These are phyloP conservation scores for Luidia sarsii DNA, from an alignment of 53 echinoderm and acorn worm species.

Conservation along the genomic window DNA sequence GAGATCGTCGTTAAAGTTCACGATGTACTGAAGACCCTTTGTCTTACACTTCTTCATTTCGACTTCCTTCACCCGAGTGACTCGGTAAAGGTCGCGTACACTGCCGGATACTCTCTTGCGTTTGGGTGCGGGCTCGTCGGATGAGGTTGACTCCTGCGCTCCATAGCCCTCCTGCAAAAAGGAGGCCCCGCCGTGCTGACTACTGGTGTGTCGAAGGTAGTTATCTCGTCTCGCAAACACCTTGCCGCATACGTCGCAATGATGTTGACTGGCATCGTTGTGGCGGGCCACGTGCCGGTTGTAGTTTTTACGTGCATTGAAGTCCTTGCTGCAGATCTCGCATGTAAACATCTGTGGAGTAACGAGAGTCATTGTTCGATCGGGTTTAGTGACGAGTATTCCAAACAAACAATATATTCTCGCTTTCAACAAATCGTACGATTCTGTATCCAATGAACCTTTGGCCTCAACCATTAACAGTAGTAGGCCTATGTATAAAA, in stretches of 20 bases:
- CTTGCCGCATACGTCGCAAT: conserved; percentile 32
- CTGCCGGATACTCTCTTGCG: background rate
- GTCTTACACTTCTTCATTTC: conserved; percentile 16
- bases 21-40: background rate
- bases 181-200: background rate
- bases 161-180: conserved; percentile 6
- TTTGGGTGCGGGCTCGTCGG: background rate
- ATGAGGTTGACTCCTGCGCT: background rate
- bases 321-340: conserved; percentile 20
- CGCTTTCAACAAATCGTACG: no score
- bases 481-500: no score
- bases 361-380: no score
- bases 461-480: no score
- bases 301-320: conserved; percentile 9
- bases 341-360: conserved; percentile 17
- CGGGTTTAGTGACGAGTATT: no score
- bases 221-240: conserved; percentile 45
- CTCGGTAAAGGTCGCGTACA: conserved; percentile 11
- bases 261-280: conserved; percentile 33
- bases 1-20: conserved; percentile 1
- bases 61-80: conserved; percentile 1
- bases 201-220: conserved; percentile 9
- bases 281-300: conserved; percentile 42
- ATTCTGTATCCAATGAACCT: no score
- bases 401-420: no score